Evolutionary conservation across 2,888 invertebrate genomes (phyloP).

Genomic region (Nowickia ferox): DNA sequence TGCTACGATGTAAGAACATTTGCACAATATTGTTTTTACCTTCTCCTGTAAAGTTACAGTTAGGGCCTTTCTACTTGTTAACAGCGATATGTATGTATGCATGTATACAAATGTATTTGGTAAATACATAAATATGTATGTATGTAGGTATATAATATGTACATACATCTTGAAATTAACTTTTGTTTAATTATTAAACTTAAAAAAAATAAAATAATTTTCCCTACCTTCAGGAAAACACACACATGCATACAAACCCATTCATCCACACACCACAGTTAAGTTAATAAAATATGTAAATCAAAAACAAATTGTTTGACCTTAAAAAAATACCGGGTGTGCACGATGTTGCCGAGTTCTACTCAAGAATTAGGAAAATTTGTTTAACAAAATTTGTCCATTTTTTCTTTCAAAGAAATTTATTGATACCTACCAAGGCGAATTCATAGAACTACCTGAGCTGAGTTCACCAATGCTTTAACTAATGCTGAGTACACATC

Average conservation of each 20-base stretch:
- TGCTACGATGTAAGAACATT: too few relatives aligned
- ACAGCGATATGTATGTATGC: not conserved
- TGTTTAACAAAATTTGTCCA: too few relatives aligned
- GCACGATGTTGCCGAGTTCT: not conserved
- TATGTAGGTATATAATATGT: not conserved
- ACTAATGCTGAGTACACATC: too few relatives aligned
- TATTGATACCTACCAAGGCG: too few relatives aligned
- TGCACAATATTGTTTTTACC: not conserved
- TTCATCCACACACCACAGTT: too few relatives aligned
- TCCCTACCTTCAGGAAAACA: not conserved
- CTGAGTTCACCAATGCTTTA: too few relatives aligned
- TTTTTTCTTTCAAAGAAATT: too few relatives aligned
- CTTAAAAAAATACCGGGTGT: conserved; percentile 27
- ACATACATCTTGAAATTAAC: not conserved
- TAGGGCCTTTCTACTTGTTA: too few relatives aligned
- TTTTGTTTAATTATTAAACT: not conserved
- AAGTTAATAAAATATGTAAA: not conserved
- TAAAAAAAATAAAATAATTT: too few relatives aligned
- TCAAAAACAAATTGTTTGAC: conserved; percentile 40
- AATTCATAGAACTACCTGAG: too few relatives aligned
- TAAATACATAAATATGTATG: not conserved
- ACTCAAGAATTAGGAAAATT: too few relatives aligned
- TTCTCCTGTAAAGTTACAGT: not conserved
- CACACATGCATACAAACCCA: not conserved
- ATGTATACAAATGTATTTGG: not conserved